Evolutionary conservation across 2,113 vertebrate genomes (phyloP).

Genomic region (Conger conger): DNA sequence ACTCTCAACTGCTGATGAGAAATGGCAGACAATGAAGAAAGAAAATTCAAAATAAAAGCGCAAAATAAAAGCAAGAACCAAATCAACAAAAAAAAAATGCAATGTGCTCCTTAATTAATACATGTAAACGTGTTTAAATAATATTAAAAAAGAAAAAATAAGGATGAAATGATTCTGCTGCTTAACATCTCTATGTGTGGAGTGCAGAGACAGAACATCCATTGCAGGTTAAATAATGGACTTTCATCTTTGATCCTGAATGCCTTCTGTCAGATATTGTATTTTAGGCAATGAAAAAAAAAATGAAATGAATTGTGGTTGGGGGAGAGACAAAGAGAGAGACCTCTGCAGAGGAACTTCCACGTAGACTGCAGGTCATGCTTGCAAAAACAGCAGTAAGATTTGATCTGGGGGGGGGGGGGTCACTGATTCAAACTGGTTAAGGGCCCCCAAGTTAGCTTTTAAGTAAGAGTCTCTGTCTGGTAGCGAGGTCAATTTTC

Average conservation of each 20-base stretch:
- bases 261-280: constrained; percentile 41
- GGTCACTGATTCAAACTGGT: not conserved
- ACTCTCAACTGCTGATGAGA: constrained; percentile 41
- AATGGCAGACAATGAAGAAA: constrained; percentile 39
- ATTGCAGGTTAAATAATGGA: constrained; percentile 42
- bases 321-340: constrained; percentile 22
- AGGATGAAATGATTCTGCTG: constrained; percentile 39
- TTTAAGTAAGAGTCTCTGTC: not conserved
- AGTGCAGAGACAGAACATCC: constrained; percentile 30
- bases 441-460: not conserved
- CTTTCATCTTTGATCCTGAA: constrained; percentile 36
- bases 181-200: constrained; percentile 28
- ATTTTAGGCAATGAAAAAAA: constrained; percentile 15
- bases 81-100: constrained; percentile 37
- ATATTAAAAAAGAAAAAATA: constrained; percentile 51
- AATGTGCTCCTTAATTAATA: constrained; percentile 41
- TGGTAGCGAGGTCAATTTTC: not conserved
- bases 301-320: constrained; percentile 23
- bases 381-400: constrained; percentile 15
- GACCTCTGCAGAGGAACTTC: constrained; percentile 10
- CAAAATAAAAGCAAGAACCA: constrained; percentile 35
- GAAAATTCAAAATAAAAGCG: constrained; percentile 55
- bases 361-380: constrained; percentile 26
- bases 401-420: constrained; percentile 2
- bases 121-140: constrained; percentile 49